Evolutionary conservation across 2,888 invertebrate species (phyloP).

Genomic region (Ophion ventricosus): DNA sequence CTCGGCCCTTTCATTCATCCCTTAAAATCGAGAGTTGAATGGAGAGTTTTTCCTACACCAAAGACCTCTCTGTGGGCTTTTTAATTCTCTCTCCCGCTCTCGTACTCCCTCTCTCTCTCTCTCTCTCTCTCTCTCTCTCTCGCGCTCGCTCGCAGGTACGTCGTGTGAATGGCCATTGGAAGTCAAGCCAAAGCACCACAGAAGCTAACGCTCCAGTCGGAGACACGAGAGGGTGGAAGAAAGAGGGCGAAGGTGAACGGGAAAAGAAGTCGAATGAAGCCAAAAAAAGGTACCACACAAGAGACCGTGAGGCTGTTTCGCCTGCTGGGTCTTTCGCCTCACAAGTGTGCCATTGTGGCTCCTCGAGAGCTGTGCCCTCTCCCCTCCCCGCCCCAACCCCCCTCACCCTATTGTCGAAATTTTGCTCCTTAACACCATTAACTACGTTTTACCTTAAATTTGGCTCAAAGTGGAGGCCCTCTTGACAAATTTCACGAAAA

Average conservation of each 20-base stretch:
- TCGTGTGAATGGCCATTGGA: conserved; percentile 59
- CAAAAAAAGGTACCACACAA: conserved; percentile 66
- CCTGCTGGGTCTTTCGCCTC: conserved; percentile 78
- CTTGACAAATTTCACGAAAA: conserved; percentile 81
- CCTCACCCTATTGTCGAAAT: conserved; percentile 73
- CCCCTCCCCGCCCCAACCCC: too few relatives aligned
- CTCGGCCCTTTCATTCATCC: conserved; percentile 59
- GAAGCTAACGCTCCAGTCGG: conserved; percentile 24
- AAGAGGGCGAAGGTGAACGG: conserved; percentile 43
- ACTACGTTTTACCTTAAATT: conserved; percentile 83
- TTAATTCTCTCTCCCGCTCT: conserved; percentile 46
- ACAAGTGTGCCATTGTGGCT: conserved; percentile 81
- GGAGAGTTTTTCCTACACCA: conserved; percentile 38
- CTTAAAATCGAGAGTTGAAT: conserved; percentile 61
- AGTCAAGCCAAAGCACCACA: conserved; percentile 56
- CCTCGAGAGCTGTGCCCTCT: conserved; percentile 73
- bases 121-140: conserved; percentile 24
- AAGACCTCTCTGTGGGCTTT: conserved; percentile 40
- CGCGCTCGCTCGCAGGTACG: conserved; percentile 4
- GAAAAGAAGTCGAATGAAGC: conserved; percentile 27
- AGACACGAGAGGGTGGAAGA: neutral
- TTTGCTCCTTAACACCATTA: conserved; percentile 82
- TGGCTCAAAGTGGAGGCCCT: conserved; percentile 80
- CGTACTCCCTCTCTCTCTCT: conserved; percentile 19
- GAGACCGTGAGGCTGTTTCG: conserved; percentile 64